A percentile compares a stretch with the other conserved stretches of the same genome.
phyloP scores from a whole-genome alignment of 2,888 invertebrate genomes.

The Ligdia adustata region DNA sequence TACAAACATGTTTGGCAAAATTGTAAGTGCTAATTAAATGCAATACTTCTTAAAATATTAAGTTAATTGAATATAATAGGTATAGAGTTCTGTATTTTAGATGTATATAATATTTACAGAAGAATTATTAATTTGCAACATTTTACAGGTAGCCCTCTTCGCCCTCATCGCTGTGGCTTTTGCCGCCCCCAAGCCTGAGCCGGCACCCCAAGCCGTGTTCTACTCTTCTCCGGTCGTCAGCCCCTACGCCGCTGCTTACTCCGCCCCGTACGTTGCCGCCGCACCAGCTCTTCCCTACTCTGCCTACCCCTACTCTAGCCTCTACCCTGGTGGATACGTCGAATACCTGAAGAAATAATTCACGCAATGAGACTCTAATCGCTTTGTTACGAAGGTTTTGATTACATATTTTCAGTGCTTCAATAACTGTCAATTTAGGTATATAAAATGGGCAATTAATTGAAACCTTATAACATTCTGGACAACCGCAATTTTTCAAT shows the following conservation, averaged over 20 bases:
- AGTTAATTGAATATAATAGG: too few species aligned
- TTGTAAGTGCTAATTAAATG: too few species aligned
- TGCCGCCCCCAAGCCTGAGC: conserved; percentile 67
- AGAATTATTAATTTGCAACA: too few species aligned
- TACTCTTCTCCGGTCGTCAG: conserved; percentile 42
- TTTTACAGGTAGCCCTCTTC: conserved; percentile 73
- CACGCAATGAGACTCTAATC: neutral
- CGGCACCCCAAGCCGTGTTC: conserved; percentile 55
- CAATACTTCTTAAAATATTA: too few species aligned
- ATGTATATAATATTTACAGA: conserved; percentile 15
- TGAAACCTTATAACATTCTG: neutral
- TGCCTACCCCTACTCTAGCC: conserved; percentile 45
- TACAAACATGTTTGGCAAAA: conserved; percentile 65
- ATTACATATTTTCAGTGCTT: too few species aligned
- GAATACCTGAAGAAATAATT: conserved; percentile 36
- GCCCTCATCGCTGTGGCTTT: conserved; percentile 78
- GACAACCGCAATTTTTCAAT: conserved; percentile 2
- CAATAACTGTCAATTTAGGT: too few species aligned
- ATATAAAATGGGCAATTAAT: too few species aligned
- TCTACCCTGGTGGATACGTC: conserved; percentile 50
- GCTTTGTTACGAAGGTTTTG: neutral
- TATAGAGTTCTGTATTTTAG: too few species aligned
- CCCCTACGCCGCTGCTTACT: conserved; percentile 34
- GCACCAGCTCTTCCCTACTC: conserved; percentile 52
- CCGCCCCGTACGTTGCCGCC: conserved; percentile 51